Conservation (phyloP, 2,797 vertebrate genomes). For the Syngnathus rostellatus region DNA sequence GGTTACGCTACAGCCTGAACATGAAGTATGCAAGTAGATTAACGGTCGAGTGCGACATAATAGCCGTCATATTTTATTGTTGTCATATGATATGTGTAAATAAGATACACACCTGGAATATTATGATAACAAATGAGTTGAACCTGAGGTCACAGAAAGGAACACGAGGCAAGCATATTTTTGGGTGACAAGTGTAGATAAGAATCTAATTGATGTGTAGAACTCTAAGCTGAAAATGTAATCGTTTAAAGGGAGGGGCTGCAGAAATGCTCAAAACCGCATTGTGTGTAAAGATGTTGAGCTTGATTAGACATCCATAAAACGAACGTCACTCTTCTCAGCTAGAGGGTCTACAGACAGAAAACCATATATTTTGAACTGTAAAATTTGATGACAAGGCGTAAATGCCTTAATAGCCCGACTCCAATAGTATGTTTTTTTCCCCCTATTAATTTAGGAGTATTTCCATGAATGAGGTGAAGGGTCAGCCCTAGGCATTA, state of each 20-base stretch:
- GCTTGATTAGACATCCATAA: neutral
- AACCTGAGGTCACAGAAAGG: slow-evolving; percentile 19
- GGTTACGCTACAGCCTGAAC: neutral
- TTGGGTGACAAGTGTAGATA: slow-evolving; percentile 1
- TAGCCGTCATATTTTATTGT: neutral
- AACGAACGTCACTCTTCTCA: neutral
- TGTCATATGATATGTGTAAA: slow-evolving; percentile 33
- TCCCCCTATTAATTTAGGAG: neutral
- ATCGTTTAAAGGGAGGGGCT: neutral
- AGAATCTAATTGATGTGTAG: neutral
- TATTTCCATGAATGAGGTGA: slow-evolving; percentile 3
- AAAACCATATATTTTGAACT: neutral
- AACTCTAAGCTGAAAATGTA: neutral
- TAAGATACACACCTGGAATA: slow-evolving; percentile 15
- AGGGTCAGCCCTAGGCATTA: slow-evolving; percentile 8
- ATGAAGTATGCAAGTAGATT: neutral
- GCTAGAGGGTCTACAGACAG: neutral
- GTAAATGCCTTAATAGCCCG: neutral
- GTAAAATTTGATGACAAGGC: neutral
- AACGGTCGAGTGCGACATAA: neutral
- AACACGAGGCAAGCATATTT: neutral
- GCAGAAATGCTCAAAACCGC: neutral
- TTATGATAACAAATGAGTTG: slow-evolving; percentile 23
- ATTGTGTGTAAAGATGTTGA: neutral
- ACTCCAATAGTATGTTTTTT: too few relatives aligned